Base-by-base conservation (phyloP, 2,113 vertebrate species). In the Corvus moneduloides region DNA sequence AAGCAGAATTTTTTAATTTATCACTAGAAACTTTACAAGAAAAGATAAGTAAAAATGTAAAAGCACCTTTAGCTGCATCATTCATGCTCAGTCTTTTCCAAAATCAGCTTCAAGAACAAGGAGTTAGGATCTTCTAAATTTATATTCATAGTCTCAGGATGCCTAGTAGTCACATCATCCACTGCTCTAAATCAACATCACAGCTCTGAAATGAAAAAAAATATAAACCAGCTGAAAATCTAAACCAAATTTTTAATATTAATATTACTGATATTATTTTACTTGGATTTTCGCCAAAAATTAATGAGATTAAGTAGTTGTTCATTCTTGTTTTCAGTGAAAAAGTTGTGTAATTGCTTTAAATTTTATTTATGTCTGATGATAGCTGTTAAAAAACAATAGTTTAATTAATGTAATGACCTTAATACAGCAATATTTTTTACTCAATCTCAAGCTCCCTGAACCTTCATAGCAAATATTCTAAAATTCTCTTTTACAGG, bases 51-150 rank as follows among this genome's bases (percentile, higher is more conserved):
- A 55, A 68, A 87, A 76, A 77, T 54, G 35, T 94, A 90, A 92
- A 96, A 96, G 59, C 63, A 79, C 49, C 77, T 89, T 90, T 94
- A 96, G 79, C 82, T 90, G 73, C 52, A 59, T 78, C 66, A 74
- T 94, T 92, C 79, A 79, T 84, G 51, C 35, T 78, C 68, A 77
- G 8, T 43, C 56, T 94, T 79, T 95, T 94, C 59, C 16, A 8
- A 89, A 80, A 86, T 84, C 41, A 63, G 3, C 33, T 86, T 46
- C 56, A 71, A 58, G 37, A 90, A 66, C 20, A 55, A 72, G n/a
- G 43, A 63, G 6, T 78, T 62, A 69, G 51, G 27, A 33, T 71
- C 32, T 67, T 39, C 8, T 68, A 43, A 72, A 68, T 22, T 71
- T 48, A 46, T 37, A 71, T 72, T 76, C 26, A 39, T 67, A 61